Base-by-base conservation (phyloP, 1,140 invertebrate species). In the Pseudomyrmex flavicornis region DNA sequence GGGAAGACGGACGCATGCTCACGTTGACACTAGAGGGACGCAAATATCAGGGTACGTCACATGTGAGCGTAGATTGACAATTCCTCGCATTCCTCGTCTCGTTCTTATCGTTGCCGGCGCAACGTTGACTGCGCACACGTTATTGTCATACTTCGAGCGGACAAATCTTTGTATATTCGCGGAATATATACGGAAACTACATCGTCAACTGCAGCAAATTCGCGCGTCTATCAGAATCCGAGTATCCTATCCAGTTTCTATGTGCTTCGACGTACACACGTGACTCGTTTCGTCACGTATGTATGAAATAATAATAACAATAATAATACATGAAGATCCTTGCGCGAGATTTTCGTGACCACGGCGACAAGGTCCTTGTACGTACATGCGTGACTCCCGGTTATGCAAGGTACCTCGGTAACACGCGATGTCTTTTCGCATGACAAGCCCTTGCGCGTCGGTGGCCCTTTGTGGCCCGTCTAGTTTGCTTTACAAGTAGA, bases 341-440 rank as follows among this genome's bases (percentile, higher is more conserved):
- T 0, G 50, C 50, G 12, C 50, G 50, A 12, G 13, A 13, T 13
- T 35, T 52, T 13, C 50, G 50, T 52, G 50, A 52, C 13, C 13
- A 52, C 35, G 13, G 50, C 50, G 15, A 44, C 52, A 35, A 17
- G 48, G 59, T 48, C 72, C 58, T 26, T 20, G 58, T 26, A 44
- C 61, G 61, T 26, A 44, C 48, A 72, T 50, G 44, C 76, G 26
- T 72, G 66, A 61, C 54, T 79, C 54, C 26, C 54, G 66, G 44
- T 80, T 80, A 72, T 80, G 44, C 66, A 48, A 80, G 54, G 54
- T 59, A 35, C 44, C 54, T 59, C 66, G 76, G 44, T 13, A 26
- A 80, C 76, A 80, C 66, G 66, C 76, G 46, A 79, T 59, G 66
- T 80, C 76, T 80, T 80, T 80, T 72, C 66, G 54, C 66, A 59